A percentile compares a stretch with the other conserved stretches of the same genome.
These are phyloP conservation scores for Epiblema foenella DNA, from an alignment of 2,888 invertebrate genomes.

Conservation along the genomic window DNA sequence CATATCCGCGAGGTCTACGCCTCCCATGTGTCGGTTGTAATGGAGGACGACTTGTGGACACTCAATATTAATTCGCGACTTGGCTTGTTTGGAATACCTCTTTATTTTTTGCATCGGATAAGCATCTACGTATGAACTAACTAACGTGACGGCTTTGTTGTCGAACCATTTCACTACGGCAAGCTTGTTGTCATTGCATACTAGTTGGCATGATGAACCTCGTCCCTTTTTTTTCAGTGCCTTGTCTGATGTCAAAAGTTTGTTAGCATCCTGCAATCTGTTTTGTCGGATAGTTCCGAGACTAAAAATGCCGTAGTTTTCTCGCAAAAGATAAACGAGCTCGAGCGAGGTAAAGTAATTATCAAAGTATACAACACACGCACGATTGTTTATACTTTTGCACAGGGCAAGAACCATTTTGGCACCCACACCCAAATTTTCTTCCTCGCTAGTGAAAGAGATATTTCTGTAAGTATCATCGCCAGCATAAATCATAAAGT, in stretches of 20 bases:
- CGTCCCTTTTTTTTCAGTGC: constrained; percentile 5
- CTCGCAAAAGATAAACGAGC: no score
- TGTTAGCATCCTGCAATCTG: neutral
- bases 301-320: constrained; percentile 24
- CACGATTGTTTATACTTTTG: constrained; percentile 6
- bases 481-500: constrained; percentile 14
- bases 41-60: neutral
- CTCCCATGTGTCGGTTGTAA: constrained; percentile 5
- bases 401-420: constrained; percentile 4
- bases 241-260: neutral
- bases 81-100: constrained; percentile 7
- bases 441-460: neutral
- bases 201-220: constrained; percentile 11
- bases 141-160: constrained; percentile 20
- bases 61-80: neutral
- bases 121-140: constrained; percentile 18
- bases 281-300: constrained; percentile 16
- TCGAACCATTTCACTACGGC: constrained; percentile 19
- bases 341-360: no score
- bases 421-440: constrained; percentile 1
- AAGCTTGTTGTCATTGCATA: constrained; percentile 12
- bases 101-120: constrained; percentile 1
- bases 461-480: constrained; percentile 4
- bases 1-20: no score
- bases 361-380: constrained; percentile 17